A percentile compares a stretch with the other conserved stretches of the same genome.
Evolutionary conservation across 2,797 vertebrate species (phyloP).

Genomic region (Gorsachius magnificus): DNA sequence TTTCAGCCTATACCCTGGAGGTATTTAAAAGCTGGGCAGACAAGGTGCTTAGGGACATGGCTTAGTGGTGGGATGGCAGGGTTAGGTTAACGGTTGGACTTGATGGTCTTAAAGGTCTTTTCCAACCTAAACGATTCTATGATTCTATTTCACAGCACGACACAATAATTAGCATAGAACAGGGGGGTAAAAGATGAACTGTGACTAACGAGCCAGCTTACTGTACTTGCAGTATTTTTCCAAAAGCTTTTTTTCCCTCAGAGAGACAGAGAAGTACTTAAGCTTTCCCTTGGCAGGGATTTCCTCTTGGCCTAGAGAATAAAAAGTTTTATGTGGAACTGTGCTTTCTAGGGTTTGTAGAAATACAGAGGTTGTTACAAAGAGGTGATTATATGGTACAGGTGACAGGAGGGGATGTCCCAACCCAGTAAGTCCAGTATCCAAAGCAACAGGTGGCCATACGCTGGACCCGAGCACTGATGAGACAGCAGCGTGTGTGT

Average conservation of each 20-base stretch:
- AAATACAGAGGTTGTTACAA: background rate
- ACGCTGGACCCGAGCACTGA: background rate
- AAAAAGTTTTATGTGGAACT: background rate
- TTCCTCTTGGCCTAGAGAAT: background rate
- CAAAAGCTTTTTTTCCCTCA: background rate
- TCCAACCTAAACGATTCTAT: no score
- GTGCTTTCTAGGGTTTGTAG: background rate
- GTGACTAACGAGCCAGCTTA: background rate
- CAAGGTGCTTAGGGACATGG: no score
- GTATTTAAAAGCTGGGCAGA: no score
- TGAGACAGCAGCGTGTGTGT: fast-evolving
- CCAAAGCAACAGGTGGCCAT: background rate
- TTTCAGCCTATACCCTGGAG: no score
- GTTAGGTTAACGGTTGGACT: no score
- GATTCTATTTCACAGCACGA: background rate
- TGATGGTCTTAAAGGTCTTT: no score
- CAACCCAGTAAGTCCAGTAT: background rate
- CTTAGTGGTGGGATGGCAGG: no score
- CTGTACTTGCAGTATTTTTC: background rate
- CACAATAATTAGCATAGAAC: background rate
- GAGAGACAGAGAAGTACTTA: background rate
- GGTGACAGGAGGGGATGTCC: background rate
- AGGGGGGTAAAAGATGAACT: background rate
- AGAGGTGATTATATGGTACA: background rate
- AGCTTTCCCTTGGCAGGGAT: background rate